A percentile compares a stretch with the other conserved stretches of the same genome.
phyloP scores from a whole-genome alignment of 2,113 vertebrate genomes.

The Odobenus rosmarus region DNA sequence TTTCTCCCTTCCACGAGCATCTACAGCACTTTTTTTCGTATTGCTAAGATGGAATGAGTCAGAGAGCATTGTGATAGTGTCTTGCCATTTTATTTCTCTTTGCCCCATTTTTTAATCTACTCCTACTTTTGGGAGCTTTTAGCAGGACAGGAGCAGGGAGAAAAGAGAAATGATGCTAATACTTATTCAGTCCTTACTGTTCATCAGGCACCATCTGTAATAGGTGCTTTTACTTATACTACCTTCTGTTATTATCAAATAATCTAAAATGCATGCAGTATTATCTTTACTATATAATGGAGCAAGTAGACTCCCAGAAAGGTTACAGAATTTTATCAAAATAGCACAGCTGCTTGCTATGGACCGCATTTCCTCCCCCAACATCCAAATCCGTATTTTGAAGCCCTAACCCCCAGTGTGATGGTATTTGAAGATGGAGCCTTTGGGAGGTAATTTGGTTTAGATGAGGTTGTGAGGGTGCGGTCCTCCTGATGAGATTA shows the following conservation, averaged over 20 bases:
- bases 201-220: not conserved
- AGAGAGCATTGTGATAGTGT: not conserved
- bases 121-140: not conserved
- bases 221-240: not conserved
- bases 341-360: not conserved
- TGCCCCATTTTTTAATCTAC: not conserved
- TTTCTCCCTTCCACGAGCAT: not conserved
- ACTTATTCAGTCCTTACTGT: not conserved
- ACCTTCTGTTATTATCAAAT: not conserved
- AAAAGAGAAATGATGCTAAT: not conserved
- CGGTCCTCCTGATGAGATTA: not conserved
- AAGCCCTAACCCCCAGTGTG: not conserved
- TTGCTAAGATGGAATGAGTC: not conserved
- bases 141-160: not conserved
- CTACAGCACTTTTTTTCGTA: not conserved
- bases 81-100: not conserved
- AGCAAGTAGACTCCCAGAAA: not conserved
- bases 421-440: not conserved
- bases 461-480: not conserved
- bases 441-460: not conserved
- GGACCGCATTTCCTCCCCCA: not conserved
- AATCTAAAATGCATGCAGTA: not conserved
- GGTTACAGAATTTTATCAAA: not conserved
- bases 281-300: not conserved
- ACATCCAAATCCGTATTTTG: not conserved